Conservation (phyloP, 2,113 vertebrate genomes). For the Halcyon malimbica region DNA sequence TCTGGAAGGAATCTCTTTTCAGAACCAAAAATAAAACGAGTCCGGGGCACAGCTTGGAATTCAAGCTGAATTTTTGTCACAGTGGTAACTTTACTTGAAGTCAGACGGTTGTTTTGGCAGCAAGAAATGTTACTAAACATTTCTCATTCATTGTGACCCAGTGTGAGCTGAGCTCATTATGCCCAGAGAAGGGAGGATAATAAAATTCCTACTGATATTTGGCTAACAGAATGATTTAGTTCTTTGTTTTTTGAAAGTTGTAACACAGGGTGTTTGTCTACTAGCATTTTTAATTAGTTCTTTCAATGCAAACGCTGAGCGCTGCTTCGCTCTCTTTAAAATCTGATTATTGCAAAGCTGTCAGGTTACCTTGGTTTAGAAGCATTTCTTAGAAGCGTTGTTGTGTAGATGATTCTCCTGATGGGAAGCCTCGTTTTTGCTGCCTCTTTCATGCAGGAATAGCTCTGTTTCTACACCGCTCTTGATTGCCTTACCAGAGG, state of each 20-base stretch:
- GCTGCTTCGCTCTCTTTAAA: background rate
- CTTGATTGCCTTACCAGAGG: background rate
- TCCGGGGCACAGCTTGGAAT: conserved; percentile 21
- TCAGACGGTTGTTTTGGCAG: conserved; percentile 56
- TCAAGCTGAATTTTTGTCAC: background rate
- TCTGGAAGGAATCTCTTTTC: background rate
- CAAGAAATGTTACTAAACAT: conserved; percentile 23
- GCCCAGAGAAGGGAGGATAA: conserved; percentile 32
- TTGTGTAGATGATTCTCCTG: background rate
- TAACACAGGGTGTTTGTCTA: conserved; percentile 17
- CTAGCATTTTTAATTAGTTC: background rate
- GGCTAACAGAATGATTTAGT: conserved; percentile 13
- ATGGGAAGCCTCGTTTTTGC: background rate
- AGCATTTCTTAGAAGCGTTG: background rate
- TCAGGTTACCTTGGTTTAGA: background rate
- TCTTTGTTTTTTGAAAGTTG: conserved; percentile 18
- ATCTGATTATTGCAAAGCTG: conserved; percentile 1
- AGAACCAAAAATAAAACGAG: background rate
- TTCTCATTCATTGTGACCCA: conserved; percentile 49
- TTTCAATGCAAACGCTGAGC: background rate
- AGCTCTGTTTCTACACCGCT: background rate
- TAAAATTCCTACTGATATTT: conserved; percentile 64
- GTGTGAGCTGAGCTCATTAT: conserved; percentile 54
- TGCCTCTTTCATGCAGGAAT: background rate
- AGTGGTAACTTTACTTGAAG: conserved; percentile 38